These are phyloP conservation scores for Tenthredo livida DNA, from an alignment of 2,888 invertebrate species.

Conservation along the genomic window DNA sequence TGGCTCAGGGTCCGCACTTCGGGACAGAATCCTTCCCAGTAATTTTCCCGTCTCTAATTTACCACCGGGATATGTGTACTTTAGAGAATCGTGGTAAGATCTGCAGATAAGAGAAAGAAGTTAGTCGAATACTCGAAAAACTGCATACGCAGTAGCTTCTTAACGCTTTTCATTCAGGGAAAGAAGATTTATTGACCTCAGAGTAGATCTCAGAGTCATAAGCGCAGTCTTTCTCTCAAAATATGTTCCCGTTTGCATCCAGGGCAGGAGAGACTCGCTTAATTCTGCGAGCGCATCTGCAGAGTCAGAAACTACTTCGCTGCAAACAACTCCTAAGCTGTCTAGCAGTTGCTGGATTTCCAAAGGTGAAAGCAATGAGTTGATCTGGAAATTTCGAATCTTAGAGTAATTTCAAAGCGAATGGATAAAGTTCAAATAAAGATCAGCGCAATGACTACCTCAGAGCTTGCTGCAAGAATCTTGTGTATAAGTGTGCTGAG, in stretches of 20 bases:
- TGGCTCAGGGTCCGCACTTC: slow-evolving; percentile 70
- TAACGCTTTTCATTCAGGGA: neutral
- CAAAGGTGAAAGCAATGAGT: slow-evolving; percentile 63
- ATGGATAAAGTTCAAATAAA: neutral
- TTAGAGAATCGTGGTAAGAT: slow-evolving; percentile 72
- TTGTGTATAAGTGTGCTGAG: slow-evolving; percentile 72
- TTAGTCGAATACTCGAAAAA: neutral
- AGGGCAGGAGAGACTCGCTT: slow-evolving; percentile 71
- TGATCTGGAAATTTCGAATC: slow-evolving; percentile 60
- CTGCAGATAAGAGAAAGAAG: slow-evolving; percentile 57
- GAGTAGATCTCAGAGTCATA: slow-evolving; percentile 67
- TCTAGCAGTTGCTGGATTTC: slow-evolving; percentile 66
- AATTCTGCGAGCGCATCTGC: slow-evolving; percentile 70
- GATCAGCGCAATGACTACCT: slow-evolving; percentile 60
- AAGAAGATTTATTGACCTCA: slow-evolving; percentile 62
- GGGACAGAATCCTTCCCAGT: slow-evolving; percentile 70
- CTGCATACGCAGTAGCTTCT: neutral
- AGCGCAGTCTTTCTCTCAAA: slow-evolving; percentile 69
- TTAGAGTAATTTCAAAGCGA: no score
- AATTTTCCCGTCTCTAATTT: slow-evolving; percentile 72
- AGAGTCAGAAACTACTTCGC: slow-evolving; percentile 70
- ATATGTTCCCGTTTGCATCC: slow-evolving; percentile 73
- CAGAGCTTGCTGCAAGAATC: slow-evolving; percentile 70
- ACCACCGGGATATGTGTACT: slow-evolving; percentile 73
- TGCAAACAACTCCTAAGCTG: slow-evolving; percentile 67